Conservation (phyloP, 2,113 vertebrate genomes). For the Garra rufa region DNA sequence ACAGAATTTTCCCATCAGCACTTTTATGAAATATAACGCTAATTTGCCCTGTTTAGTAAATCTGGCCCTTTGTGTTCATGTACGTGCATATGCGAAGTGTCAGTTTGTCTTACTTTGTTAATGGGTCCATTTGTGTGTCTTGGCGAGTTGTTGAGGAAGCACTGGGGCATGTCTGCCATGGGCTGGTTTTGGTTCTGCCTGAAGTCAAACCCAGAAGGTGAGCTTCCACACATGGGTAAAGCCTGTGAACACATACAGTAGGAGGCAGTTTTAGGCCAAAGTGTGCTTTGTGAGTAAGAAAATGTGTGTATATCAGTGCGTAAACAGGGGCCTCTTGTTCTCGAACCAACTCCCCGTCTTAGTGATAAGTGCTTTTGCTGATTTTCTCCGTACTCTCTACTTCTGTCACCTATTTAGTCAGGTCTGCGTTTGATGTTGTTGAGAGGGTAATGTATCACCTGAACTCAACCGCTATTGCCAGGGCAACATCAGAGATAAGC, state of each 20-base stretch:
- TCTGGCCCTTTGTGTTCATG: not conserved
- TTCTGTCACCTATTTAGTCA: constrained; percentile 52
- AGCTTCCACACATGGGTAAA: constrained; percentile 78
- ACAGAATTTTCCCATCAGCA: too few relatives aligned
- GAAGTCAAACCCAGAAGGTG: constrained; percentile 72
- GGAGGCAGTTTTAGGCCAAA: not conserved
- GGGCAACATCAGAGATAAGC: constrained; percentile 67
- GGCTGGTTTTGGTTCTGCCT: constrained; percentile 76
- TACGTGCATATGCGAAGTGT: not conserved
- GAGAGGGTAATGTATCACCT: constrained; percentile 81
- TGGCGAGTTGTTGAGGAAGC: constrained; percentile 80
- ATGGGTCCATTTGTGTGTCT: constrained; percentile 80
- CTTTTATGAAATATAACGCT: too few relatives aligned
- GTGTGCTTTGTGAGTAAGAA: not conserved
- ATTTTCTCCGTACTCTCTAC: constrained; percentile 24
- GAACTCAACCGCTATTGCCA: constrained; percentile 71
- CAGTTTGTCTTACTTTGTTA: constrained; percentile 79
- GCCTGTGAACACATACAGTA: constrained; percentile 72
- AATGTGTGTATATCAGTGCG: not conserved
- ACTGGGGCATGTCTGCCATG: constrained; percentile 75
- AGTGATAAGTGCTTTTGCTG: constrained; percentile 10
- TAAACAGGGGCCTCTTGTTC: not conserved
- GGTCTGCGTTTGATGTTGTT: constrained; percentile 64
- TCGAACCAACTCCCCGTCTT: not conserved
- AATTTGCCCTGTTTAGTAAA: too few relatives aligned